phyloP scores from a whole-genome alignment of 2,113 vertebrate genomes.

The Oenanthe oenanthe region DNA sequence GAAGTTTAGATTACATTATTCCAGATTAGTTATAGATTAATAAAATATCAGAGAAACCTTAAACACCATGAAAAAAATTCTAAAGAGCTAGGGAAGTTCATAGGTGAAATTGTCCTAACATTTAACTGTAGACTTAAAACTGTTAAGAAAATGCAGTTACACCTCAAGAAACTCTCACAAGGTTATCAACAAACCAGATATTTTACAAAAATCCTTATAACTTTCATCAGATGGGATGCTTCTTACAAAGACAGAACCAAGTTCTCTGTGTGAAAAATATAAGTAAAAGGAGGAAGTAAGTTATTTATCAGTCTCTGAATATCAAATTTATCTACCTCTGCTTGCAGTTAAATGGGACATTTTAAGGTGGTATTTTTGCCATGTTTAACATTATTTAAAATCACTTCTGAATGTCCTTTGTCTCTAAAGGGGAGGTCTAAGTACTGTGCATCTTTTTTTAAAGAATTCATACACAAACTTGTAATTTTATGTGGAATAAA shows the following conservation, averaged over 20 bases:
- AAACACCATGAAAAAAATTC: neutral
- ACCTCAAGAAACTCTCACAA: neutral
- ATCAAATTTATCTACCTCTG: neutral
- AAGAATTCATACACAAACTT: neutral
- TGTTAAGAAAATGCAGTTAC: neutral
- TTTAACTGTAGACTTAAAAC: neutral
- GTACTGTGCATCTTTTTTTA: neutral
- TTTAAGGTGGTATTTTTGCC: neutral
- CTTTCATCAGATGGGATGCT: neutral
- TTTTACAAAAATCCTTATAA: neutral
- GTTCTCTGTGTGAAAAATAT: neutral
- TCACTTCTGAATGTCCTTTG: neutral
- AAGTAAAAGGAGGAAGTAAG: neutral
- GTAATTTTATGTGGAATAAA: neutral
- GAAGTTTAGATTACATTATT: neutral
- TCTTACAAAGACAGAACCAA: neutral
- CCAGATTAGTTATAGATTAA: neutral
- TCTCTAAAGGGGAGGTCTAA: neutral
- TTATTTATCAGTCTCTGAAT: neutral
- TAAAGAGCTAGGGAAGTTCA: neutral
- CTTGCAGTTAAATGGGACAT: neutral
- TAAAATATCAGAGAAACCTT: neutral
- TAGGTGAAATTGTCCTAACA: neutral
- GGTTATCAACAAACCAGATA: neutral
- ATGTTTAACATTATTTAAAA: neutral